Evolutionary conservation across 1,140 invertebrate species (phyloP), one percentile per base, ranked within the genome.

Genomic region (Leptonema lineaticorne): DNA sequence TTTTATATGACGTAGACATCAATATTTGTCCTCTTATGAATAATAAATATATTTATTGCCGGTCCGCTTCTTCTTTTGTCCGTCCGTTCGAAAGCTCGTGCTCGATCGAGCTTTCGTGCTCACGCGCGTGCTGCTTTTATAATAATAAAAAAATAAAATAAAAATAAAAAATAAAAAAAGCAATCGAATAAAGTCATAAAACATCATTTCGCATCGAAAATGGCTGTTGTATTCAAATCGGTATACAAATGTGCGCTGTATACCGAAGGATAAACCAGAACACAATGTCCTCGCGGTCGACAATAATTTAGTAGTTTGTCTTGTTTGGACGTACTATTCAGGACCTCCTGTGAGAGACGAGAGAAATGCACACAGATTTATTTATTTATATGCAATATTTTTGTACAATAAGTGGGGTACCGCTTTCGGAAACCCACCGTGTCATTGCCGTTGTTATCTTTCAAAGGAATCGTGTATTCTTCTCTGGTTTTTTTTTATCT

Each of bases 231-330:
- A 58, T 66, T 58, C 41, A 66, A 64, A 64, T 66, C 56, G 26
- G 50, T 30, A 56, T 65, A 66, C 64, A 66, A 66, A 66, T 66
- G 63, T 41, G 46, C 2, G 11, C 37, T n/a, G 26, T n/a, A n/a
- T n/a, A n/a, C n/a, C n/a, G 8, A 62, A 22, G 62, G 18, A 46
- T 18, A 37, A 33, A 59, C 7, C 41, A 22, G 33, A 64, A 65
- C 46, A 53, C 63, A 65, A 65, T 57, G 63, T 64, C 67, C 59
- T 57, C 37, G 37, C 22, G 56, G 24, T 50, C 45, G 69, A 68
- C 66, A 65, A 71, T 71, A 68, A 71, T 71, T 68, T 68, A 65
- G 63, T 71, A 68, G 62, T 71, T 71, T 71, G 69, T 71, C 69
- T 68, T 68, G 62, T 68, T 68, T 26, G 59, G 41, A 48, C 33